A percentile compares a stretch with the other conserved stretches of the same genome.
These are phyloP conservation scores for Pterostichus niger DNA, from an alignment of 2,888 invertebrate species.

Conservation along the genomic window DNA sequence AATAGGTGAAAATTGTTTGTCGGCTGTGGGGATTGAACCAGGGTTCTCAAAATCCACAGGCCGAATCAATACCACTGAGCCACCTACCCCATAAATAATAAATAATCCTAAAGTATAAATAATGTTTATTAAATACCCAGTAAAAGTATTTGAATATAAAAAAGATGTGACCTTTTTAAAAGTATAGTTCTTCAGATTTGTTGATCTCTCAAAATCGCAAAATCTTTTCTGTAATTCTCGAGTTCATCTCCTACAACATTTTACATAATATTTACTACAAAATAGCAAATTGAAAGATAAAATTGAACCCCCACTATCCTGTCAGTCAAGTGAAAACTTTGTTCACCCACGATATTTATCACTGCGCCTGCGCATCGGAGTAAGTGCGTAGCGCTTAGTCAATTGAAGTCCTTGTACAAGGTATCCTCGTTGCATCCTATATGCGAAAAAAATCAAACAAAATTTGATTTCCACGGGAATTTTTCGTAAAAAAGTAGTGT, in stretches of 20 bases:
- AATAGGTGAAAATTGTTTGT: too few species aligned
- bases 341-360: neutral
- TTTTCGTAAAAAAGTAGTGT: neutral
- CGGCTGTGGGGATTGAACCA: too few species aligned
- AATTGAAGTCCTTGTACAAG: constrained; percentile 8
- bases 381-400: constrained; percentile 47
- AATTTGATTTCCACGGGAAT: neutral
- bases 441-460: neutral
- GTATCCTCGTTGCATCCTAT: neutral
- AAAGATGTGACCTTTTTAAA: too few species aligned
- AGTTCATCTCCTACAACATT: neutral
- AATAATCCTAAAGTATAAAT: too few species aligned
- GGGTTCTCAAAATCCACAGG: too few species aligned
- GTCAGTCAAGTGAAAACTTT: neutral
- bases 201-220: too few species aligned
- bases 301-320: constrained; percentile 16
- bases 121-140: too few species aligned
- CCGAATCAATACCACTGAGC: too few species aligned
- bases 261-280: neutral
- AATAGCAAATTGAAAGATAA: constrained; percentile 20
- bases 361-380: constrained; percentile 6
- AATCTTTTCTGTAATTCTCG: too few species aligned
- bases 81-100: too few species aligned
- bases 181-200: too few species aligned
- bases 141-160: too few species aligned